These are phyloP conservation scores for Apis florea DNA, from an alignment of 1,140 invertebrate genomes.

Conservation along the genomic window DNA sequence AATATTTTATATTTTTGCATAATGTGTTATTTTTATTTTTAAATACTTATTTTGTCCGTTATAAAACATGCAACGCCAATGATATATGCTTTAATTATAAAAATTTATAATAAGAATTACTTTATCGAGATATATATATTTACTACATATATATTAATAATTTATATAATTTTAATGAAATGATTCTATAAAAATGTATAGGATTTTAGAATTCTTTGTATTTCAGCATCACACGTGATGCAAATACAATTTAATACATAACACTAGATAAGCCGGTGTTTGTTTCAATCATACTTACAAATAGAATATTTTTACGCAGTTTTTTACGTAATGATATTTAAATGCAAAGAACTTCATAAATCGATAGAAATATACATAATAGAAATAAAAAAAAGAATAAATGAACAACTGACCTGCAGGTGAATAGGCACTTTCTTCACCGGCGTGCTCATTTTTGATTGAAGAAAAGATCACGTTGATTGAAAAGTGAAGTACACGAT, in stretches of 20 bases:
- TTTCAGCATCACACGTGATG: neutral
- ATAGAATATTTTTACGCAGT: neutral
- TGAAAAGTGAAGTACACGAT: neutral
- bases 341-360: neutral
- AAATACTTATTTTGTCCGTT: neutral
- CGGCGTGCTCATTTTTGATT: conserved; percentile 81
- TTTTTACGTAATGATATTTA: neutral
- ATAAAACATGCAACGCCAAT: no score
- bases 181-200: neutral
- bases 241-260: neutral
- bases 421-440: conserved; percentile 97
- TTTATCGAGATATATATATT: neutral
- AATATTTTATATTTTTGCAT: neutral
- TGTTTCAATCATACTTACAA: neutral
- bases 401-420: conserved; percentile 87
- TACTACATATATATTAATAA: neutral
- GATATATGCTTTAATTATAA: neutral
- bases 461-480: neutral
- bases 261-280: conserved; percentile 15
- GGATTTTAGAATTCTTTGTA: neutral
- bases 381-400: conserved; percentile 16
- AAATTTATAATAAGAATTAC: neutral
- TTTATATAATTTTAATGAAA: neutral
- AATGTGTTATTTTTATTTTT: neutral
- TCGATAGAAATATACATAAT: neutral